Base-by-base conservation (phyloP, 1,140 invertebrate genomes). In the Leptopilina clavipes region DNA sequence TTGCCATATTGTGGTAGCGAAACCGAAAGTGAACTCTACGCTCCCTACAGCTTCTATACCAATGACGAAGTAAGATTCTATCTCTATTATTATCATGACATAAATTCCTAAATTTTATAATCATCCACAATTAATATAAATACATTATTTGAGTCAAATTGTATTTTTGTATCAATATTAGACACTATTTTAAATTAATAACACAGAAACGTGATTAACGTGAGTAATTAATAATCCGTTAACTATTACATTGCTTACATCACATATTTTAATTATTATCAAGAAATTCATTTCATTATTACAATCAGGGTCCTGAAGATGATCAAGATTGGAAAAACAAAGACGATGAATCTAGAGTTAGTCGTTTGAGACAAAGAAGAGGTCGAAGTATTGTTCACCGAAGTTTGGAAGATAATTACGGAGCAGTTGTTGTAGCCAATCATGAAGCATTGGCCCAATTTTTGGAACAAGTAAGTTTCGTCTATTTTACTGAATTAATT, bases 351-450 rank as follows among this genome's bases (percentile, higher is more conserved):
- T 85, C 83, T 0, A 85, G 85, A 71, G 83, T 86, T 25, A 87
- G 92, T 84, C 92, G 94, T 87, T 89, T 95, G 76, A 91, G 95
- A 78, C 94, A 95, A 73, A 92, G 94, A 81, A 94, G 95, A 86
- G 94, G 93, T 73, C 92, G 95, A 75, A 95, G 94, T 85, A 93
- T 95, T 75, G 94, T 96, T 70, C 95, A 96, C 86, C 94, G 93
- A 83, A 96, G 93, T 86, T 91, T 97, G 40, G 95, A 97, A 86
- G 95, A 96, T 83, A 96, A 96, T 89, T 97, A 97, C 84, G 95
- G 95, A 1, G 95, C 96, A 52, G 95, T 97, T 1, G 93, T 96
- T 48, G 94, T 96, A n/a, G 95, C 96, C 44, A 97, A 97, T 91
- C 95, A 96, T 84, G 95, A 96, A 89, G 95, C 96, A 3, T 91